Base-by-base conservation (phyloP, 2,888 invertebrate genomes). In the Hemaris fuciformis region DNA sequence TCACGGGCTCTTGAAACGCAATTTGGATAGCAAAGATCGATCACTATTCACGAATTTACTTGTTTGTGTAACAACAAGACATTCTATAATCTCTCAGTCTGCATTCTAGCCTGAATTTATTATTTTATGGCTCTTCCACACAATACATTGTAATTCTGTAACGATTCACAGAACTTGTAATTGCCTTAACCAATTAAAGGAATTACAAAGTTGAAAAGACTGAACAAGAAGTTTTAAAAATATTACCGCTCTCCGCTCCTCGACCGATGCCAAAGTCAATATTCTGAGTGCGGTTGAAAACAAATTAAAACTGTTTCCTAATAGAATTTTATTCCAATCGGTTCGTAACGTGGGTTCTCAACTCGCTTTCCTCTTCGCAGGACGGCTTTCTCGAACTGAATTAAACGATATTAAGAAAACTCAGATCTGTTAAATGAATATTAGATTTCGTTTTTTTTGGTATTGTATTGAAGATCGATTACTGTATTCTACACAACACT, bases 331-430 rank as follows among this genome's bases (percentile, higher is more conserved):
- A 53, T 71, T 68, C 69, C 69, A 74, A 71, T 73, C 73, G 64
- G 65, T 69, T 74, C 68, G 73, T 67, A 70, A 74, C 70, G 75
- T 71, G 70, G 74, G 71, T 72, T 69, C 70, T 62, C 61, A 72
- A 73, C 74, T 72, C 73, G 70, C 68, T 72, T 73, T 70, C 66
- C 66, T 65, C 64, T 66, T 65, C 70, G 62, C 61, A 56, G 63
- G 65, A 63, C 68, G 71, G 69, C 68, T 62, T 61, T 53, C 61
- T 64, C 64, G 64, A 64, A 66, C 27, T 18, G 70, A 77, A 75
- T 77, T 77, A 76, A 76, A 75, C 68, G 77, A 68, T 71, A 76
- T 76, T 74, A 75, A 77, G 73, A 72, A 72, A 70, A 70, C 67
- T 65, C 74, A 68, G 64, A 53, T 53, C 18, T 31, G 53, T 31